These are phyloP conservation scores for Yponomeuta cagnagella DNA, from an alignment of 2,888 invertebrate species.

Conservation along the genomic window DNA sequence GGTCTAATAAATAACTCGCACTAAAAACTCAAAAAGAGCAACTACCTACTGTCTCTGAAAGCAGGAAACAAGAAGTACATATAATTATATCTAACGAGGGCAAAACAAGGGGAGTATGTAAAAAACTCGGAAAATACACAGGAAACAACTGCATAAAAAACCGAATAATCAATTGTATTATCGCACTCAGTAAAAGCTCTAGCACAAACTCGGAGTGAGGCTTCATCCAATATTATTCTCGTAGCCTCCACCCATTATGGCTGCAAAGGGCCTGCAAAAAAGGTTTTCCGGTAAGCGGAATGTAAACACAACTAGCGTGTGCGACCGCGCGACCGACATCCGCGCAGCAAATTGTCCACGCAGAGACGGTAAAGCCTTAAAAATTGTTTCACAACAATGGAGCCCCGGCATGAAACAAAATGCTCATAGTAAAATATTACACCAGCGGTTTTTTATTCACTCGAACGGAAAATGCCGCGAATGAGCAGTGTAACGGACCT, in stretches of 20 bases:
- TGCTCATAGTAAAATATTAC: background rate
- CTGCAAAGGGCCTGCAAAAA: slow-evolving; percentile 4
- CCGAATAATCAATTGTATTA: background rate
- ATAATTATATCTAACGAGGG: too few relatives aligned
- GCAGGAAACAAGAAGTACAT: too few relatives aligned
- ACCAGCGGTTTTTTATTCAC: background rate
- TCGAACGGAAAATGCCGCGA: background rate
- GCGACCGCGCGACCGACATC: slow-evolving; percentile 39
- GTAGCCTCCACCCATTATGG: slow-evolving; percentile 5
- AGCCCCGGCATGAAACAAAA: slow-evolving; percentile 26
- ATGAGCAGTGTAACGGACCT: too few relatives aligned
- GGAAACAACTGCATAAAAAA: slow-evolving; percentile 23
- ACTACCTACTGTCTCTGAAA: too few relatives aligned
- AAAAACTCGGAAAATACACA: background rate
- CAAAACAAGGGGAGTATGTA: background rate
- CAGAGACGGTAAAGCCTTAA: slow-evolving; percentile 45
- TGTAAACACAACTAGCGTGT: slow-evolving; percentile 9
- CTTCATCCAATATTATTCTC: background rate
- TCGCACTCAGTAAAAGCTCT: background rate
- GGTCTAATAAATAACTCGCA: too few relatives aligned
- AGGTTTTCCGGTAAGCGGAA: slow-evolving; percentile 8
- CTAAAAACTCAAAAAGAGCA: too few relatives aligned
- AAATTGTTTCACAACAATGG: slow-evolving; percentile 53
- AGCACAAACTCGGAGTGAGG: background rate
- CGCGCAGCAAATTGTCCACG: slow-evolving; percentile 44